Percentiles rank a stretch among this genome's conserved stretches.
Conservation (phyloP, 2,113 vertebrate species). For the Perccottus glenii region DNA sequence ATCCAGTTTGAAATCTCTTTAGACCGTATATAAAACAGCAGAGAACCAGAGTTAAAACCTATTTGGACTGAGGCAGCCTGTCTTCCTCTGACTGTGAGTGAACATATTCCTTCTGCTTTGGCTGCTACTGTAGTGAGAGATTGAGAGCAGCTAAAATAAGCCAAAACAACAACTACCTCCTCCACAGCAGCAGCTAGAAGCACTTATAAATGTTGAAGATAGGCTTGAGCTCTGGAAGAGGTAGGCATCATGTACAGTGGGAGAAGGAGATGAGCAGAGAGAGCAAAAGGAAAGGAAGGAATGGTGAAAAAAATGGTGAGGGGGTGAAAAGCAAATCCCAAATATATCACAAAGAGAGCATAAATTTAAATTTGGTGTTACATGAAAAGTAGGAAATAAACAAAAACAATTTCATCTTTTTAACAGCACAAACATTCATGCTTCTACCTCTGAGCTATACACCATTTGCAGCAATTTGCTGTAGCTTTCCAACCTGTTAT, state of each 20-base stretch:
- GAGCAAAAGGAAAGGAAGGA: not conserved
- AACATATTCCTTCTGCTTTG: slow-evolving; percentile 45
- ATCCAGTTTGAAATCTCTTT: slow-evolving; percentile 48
- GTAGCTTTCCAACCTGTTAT: slow-evolving; percentile 7
- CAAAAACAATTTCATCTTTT: slow-evolving; percentile 1
- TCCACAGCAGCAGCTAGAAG: slow-evolving; percentile 52
- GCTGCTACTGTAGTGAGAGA: slow-evolving; percentile 47
- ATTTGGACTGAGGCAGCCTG: slow-evolving; percentile 34
- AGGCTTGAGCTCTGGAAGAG: slow-evolving; percentile 24
- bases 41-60: slow-evolving; percentile 36
- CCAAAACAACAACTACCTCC: slow-evolving; percentile 57
- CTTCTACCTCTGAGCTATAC: slow-evolving; percentile 23
- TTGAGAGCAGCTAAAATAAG: slow-evolving; percentile 65
- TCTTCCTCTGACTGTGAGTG: slow-evolving; percentile 30
- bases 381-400: slow-evolving; percentile 5
- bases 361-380: slow-evolving; percentile 20
- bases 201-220: slow-evolving; percentile 66
- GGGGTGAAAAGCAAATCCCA: slow-evolving; percentile 12
- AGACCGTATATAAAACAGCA: slow-evolving; percentile 40
- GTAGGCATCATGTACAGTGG: slow-evolving; percentile 22
- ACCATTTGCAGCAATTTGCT: slow-evolving; percentile 26
- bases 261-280: slow-evolving; percentile 14
- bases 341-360: not conserved
- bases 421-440: slow-evolving; percentile 12
- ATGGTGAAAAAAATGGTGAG: not conserved